phyloP scores from a whole-genome alignment of 2,888 invertebrate genomes.

The Anoplius nigerrimus region DNA sequence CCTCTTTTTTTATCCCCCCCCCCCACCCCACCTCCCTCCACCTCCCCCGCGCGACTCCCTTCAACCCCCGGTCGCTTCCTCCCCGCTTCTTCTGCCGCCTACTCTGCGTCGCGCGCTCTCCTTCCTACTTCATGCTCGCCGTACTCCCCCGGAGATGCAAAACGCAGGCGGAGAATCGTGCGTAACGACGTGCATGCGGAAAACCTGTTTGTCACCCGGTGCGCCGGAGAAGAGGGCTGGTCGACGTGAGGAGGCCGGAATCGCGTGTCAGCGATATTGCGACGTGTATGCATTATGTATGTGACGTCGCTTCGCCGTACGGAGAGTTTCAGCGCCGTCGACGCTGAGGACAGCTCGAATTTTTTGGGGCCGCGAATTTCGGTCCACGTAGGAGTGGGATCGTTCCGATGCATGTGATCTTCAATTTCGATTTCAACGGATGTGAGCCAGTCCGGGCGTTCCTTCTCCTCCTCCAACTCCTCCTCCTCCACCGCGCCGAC shows the following conservation, averaged over 20 bases:
- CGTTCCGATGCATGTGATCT: no score
- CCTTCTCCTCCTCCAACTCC: not conserved
- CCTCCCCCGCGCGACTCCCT: not conserved
- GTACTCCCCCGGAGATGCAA: no score
- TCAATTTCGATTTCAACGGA: not conserved
- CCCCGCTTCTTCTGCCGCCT: not conserved
- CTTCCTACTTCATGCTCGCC: no score
- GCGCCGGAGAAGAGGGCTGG: constrained; percentile 10
- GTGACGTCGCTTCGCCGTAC: constrained; percentile 24
- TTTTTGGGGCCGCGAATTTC: no score
- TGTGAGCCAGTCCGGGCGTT: not conserved
- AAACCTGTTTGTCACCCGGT: constrained; percentile 60
- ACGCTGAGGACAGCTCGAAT: not conserved
- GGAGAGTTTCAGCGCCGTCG: not conserved
- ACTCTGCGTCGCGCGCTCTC: constrained; percentile 14
- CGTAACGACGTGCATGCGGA: constrained; percentile 54
- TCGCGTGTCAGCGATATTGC: constrained; percentile 63
- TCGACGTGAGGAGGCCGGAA: constrained; percentile 50
- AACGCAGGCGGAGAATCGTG: constrained; percentile 22
- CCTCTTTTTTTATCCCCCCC: constrained; percentile 6
- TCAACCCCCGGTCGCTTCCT: not conserved
- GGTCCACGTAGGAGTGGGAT: no score
- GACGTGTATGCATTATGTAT: constrained; percentile 46
- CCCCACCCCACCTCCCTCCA: not conserved
- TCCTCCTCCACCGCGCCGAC: not conserved